Evolutionary conservation across 2,888 invertebrate species (phyloP).

Genomic region (Eilema caniola): DNA sequence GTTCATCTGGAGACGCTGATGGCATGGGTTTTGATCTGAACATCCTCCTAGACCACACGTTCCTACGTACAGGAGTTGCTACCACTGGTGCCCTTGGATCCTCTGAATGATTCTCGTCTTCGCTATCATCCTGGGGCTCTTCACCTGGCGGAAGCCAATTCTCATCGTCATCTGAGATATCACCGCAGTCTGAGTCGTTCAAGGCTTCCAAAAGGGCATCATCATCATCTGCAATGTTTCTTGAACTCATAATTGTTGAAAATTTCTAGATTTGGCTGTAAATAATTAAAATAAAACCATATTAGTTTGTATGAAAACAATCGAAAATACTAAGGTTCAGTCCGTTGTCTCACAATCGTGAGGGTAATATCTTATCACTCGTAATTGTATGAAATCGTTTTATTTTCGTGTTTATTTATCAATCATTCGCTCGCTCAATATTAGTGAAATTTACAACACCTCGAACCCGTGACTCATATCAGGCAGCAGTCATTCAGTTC

Average conservation of each 20-base stretch:
- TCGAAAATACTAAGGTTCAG: too few species aligned
- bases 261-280: too few species aligned
- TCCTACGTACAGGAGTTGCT: not conserved
- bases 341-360: too few species aligned
- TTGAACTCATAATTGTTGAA: not conserved
- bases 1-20: slow-evolving; percentile 3
- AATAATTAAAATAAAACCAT: too few species aligned
- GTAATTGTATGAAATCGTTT: too few species aligned
- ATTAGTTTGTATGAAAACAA: too few species aligned
- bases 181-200: not conserved
- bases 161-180: slow-evolving; percentile 4
- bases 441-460: too few species aligned
- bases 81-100: not conserved
- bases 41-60: slow-evolving; percentile 4
- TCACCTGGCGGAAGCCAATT: slow-evolving; percentile 5
- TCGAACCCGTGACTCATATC: too few species aligned
- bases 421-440: too few species aligned
- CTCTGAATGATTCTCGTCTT: not conserved
- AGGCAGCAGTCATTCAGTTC: too few species aligned
- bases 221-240: not conserved
- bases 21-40: slow-evolving; percentile 3
- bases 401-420: too few species aligned
- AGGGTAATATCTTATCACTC: too few species aligned
- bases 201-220: not conserved
- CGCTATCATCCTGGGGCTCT: not conserved